Evolutionary conservation across 1,140 invertebrate species (phyloP), one percentile per base, ranked within the genome.

Genomic region (Drosophila ohnishii): DNA sequence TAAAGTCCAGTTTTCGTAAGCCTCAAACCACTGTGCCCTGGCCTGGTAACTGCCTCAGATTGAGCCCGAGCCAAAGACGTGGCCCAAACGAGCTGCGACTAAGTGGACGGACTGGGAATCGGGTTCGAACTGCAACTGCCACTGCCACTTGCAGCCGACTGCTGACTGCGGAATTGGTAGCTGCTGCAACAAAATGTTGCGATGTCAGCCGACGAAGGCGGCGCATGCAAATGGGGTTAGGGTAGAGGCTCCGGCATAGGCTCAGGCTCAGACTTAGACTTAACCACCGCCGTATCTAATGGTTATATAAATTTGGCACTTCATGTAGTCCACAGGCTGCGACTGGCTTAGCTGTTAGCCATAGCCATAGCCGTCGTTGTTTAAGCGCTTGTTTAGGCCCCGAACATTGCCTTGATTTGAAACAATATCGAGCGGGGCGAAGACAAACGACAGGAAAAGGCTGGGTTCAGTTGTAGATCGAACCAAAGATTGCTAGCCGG

Each of bases 221-320:
- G 62, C 79, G 76, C 83, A 86, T 86, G 83, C 83, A 86, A 86
- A 86, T 86, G 83, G 84, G 79, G 80, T 78, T 82, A 87, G 78
- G 64, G 66, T 67, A 72, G 62, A 22, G 44, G 62, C 25, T 39
- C 47, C 25, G 60, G 30, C 55, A 40, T 28, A 45, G 69, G 25
- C 48, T 59, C 58, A 59, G 51, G 11, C 50, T 22, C 2, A 35
- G 50, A 9, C 50, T 35, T 11, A 53, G 50, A 53, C 32, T 76
- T 53, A 71, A 72, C 62, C 71, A 85, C 35, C 75, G 63, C 55
- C 79, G 63, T 83, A 79, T 86, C 79, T 80, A 86, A 86, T 86
- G 79, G 75, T 83, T 78, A 78, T 78, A 78, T 74, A 82, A 75
- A 86, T 76, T 86, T 88, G 83, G 66, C 83, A 86, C 83, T 86